Percentiles rank a stretch among this genome's conserved stretches.
These are phyloP conservation scores for Tenthredo mesomela DNA, from an alignment of 2,888 invertebrate species.

Conservation along the genomic window DNA sequence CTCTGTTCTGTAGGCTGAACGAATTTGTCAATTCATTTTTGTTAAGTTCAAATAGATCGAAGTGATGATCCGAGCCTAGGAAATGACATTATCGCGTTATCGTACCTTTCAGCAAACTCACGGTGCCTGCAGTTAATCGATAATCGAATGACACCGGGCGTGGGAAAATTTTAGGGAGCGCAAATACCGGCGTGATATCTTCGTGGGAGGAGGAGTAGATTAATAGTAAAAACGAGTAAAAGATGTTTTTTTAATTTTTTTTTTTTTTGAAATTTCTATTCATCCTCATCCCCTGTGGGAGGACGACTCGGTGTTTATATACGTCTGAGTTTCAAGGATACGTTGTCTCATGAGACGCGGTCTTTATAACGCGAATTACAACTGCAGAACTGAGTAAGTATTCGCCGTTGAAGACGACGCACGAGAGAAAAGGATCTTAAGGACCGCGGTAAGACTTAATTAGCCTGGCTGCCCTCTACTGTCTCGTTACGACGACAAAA, in stretches of 20 bases:
- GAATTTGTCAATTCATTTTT: neutral
- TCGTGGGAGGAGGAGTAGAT: constrained; percentile 2
- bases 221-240: neutral
- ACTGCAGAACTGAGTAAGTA: neutral
- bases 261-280: no score
- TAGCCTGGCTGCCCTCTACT: constrained; percentile 29
- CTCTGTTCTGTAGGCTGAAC: neutral
- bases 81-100: constrained; percentile 11
- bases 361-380: constrained; percentile 37
- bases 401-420: neutral
- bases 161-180: constrained; percentile 25
- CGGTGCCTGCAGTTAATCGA: neutral
- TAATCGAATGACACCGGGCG: constrained; percentile 22
- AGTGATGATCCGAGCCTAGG: neutral
- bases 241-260: neutral
- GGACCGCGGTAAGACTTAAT: constrained; percentile 51
- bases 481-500: constrained; percentile 51
- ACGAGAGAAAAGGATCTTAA: constrained; percentile 46
- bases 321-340: neutral
- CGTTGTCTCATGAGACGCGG: neutral
- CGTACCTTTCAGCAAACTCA: constrained; percentile 28
- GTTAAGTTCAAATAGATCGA: neutral
- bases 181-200: constrained; percentile 16
- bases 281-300: neutral
- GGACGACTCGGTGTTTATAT: neutral